Percentiles rank a stretch among this genome's conserved stretches.
Conservation (phyloP, 2,113 vertebrate species). For the Mixornis gularis region DNA sequence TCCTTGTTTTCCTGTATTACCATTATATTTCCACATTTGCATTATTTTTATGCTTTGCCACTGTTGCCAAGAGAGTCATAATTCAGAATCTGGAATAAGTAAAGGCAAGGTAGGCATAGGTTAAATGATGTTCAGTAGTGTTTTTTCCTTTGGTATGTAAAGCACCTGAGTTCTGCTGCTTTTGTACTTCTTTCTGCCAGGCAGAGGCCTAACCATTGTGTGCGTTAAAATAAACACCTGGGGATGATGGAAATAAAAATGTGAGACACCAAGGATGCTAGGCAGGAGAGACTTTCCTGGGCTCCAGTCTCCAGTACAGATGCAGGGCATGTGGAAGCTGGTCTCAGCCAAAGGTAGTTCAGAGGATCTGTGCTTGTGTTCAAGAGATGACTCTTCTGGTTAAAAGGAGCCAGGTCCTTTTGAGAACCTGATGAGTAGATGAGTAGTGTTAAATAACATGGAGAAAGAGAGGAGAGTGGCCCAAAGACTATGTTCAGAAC, state of each 20-base stretch:
- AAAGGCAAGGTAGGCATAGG: background rate
- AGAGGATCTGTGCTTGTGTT: background rate
- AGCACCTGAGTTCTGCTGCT: background rate
- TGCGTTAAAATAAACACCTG: fast-evolving
- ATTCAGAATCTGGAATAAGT: background rate
- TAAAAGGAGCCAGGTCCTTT: background rate
- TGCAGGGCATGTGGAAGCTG: background rate
- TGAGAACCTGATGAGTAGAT: fast-evolving
- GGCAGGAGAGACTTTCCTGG: background rate
- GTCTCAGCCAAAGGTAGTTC: background rate
- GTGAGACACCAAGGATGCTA: background rate
- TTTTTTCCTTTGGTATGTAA: background rate
- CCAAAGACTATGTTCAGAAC: background rate
- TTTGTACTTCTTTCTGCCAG: background rate
- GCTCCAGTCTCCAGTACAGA: background rate
- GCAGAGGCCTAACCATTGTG: background rate
- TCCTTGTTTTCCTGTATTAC: background rate
- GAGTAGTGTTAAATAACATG: background rate
- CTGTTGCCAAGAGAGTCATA: background rate
- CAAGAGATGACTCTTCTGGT: background rate
- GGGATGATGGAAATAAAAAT: background rate
- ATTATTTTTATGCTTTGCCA: background rate
- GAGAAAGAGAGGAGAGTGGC: background rate
- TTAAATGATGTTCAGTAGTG: background rate
- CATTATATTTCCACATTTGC: background rate